Percentiles rank a stretch among this genome's conserved stretches.
These are phyloP conservation scores for Formica selysi DNA, from an alignment of 1,140 invertebrate genomes.

Conservation along the genomic window DNA sequence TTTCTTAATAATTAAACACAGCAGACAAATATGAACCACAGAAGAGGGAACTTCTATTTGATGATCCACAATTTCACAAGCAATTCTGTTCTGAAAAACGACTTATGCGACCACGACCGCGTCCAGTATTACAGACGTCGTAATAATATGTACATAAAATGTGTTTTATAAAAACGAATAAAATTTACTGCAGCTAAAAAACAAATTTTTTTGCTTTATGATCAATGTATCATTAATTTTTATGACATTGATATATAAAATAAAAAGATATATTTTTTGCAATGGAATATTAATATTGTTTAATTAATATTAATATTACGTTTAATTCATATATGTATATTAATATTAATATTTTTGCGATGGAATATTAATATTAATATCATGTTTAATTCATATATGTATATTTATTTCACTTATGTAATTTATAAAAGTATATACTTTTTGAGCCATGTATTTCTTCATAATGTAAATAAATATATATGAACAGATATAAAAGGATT, in stretches of 20 bases:
- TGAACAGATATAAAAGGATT: not conserved
- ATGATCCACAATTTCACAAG: slow-evolving; percentile 80
- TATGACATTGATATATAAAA: not conserved
- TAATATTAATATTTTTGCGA: no score
- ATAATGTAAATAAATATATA: no score
- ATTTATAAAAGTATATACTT: slow-evolving; percentile 10
- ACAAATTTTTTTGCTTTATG: not conserved
- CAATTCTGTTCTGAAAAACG: slow-evolving; percentile 23
- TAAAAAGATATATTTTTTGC: no score
- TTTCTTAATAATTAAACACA: slow-evolving; percentile 79
- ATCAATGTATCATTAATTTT: not conserved
- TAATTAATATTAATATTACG: no score
- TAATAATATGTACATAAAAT: slow-evolving; percentile 43
- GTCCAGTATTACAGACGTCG: slow-evolving; percentile 36
- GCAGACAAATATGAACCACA: slow-evolving; percentile 80
- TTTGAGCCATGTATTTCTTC: not conserved
- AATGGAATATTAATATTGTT: no score
- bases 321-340: slow-evolving; percentile 15
- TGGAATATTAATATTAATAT: not conserved
- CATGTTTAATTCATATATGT: slow-evolving; percentile 11
- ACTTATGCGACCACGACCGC: not conserved
- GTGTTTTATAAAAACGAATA: slow-evolving; percentile 10
- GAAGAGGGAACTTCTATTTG: slow-evolving; percentile 79
- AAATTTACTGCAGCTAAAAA: not conserved
- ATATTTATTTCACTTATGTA: not conserved